Evolutionary conservation across 2,888 invertebrate species (phyloP).

Genomic region (Himalopsyche kuldschensis): DNA sequence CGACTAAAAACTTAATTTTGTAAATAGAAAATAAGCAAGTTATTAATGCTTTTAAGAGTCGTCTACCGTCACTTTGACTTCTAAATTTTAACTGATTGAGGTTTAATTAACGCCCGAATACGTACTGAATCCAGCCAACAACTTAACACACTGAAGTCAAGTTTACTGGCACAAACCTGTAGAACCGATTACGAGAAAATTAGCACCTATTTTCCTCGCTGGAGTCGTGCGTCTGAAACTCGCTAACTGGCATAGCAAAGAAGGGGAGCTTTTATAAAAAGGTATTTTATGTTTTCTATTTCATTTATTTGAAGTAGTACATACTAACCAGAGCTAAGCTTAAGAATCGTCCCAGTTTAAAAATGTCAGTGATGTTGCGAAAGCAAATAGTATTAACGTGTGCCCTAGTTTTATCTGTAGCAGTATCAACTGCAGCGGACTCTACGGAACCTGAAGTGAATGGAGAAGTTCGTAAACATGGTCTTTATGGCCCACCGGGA

Average conservation of each 20-base stretch:
- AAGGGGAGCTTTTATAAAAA: background rate
- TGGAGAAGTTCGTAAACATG: background rate
- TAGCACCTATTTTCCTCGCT: background rate
- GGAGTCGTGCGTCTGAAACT: background rate
- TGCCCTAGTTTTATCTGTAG: background rate
- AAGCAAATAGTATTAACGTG: background rate
- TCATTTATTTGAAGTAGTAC: background rate
- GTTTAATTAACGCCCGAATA: background rate
- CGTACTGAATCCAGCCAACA: background rate
- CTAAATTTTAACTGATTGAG: background rate
- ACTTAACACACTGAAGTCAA: background rate
- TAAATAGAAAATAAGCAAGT: too few species aligned
- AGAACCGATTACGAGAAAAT: background rate
- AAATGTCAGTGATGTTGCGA: background rate
- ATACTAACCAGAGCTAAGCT: background rate
- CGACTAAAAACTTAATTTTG: too few species aligned
- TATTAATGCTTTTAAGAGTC: too few species aligned
- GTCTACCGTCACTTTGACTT: too few species aligned
- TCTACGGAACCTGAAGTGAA: background rate
- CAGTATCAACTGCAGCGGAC: background rate
- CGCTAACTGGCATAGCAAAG: background rate
- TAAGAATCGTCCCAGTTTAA: background rate
- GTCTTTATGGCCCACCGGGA: background rate
- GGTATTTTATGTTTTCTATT: background rate
- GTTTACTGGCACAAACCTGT: background rate